Conservation (phyloP, 2,113 vertebrate genomes). For the Gambusia holbrooki region DNA sequence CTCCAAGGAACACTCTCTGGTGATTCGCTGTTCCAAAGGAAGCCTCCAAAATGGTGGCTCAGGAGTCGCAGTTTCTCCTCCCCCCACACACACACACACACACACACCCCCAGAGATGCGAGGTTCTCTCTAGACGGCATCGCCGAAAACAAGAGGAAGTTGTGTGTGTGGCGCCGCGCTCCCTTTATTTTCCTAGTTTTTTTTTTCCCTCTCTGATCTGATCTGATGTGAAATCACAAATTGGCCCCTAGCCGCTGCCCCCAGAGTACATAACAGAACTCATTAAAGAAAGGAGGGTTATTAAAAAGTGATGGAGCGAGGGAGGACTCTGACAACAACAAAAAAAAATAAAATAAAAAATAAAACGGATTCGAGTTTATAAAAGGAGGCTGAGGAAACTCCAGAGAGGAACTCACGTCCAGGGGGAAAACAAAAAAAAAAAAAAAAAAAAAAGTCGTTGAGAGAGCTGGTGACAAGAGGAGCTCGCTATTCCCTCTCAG, state of each 20-base stretch:
- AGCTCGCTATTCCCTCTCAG: slow-evolving; percentile 62
- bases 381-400: slow-evolving; percentile 32
- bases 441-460: slow-evolving; percentile 41
- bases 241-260: slow-evolving; percentile 76
- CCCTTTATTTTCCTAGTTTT: slow-evolving; percentile 52
- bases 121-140: slow-evolving; percentile 51
- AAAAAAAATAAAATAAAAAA: too few species aligned
- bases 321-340: slow-evolving; percentile 68
- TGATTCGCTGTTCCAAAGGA: slow-evolving; percentile 66
- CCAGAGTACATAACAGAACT: slow-evolving; percentile 80
- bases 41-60: slow-evolving; percentile 71
- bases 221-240: slow-evolving; percentile 79
- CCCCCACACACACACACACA: neutral
- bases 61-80: slow-evolving; percentile 27
- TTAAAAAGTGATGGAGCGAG: slow-evolving; percentile 80
- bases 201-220: slow-evolving; percentile 67
- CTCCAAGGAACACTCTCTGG: slow-evolving; percentile 53
- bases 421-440: neutral
- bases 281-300: slow-evolving; percentile 80
- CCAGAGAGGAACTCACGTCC: slow-evolving; percentile 35
- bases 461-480: slow-evolving; percentile 45
- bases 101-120: slow-evolving; percentile 70
- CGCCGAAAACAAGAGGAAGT: slow-evolving; percentile 46
- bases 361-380: slow-evolving; percentile 69
- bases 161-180: neutral